Percentiles rank a stretch among this genome's conserved stretches.
These are phyloP conservation scores for Climacteris rufus DNA, from an alignment of 2,113 vertebrate species.

Conservation along the genomic window DNA sequence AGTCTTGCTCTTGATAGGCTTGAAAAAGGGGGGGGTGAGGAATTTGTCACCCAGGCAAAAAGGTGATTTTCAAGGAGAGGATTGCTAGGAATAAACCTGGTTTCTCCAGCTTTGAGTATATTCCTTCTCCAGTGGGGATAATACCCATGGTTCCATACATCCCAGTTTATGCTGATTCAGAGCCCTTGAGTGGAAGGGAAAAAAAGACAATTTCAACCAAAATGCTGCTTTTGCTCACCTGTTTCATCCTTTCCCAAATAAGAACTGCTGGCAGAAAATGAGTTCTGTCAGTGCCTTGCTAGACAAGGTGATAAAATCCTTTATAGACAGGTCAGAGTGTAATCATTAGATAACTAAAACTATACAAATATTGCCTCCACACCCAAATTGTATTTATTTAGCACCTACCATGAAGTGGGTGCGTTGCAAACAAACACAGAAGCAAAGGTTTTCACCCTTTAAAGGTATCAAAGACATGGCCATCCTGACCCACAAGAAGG, in stretches of 20 bases:
- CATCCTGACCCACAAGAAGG: background rate
- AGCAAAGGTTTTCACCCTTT: background rate
- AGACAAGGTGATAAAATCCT: background rate
- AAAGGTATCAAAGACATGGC: background rate
- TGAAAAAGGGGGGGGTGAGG: background rate
- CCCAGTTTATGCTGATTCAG: background rate
- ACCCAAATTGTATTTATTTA: background rate
- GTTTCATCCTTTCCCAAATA: background rate
- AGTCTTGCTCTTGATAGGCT: background rate
- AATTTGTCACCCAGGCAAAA: background rate
- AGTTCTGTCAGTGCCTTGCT: background rate
- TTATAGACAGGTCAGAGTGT: background rate
- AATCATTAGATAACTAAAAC: background rate
- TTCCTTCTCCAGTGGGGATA: background rate
- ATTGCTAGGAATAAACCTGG: background rate
- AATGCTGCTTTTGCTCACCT: background rate
- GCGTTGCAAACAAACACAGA: background rate
- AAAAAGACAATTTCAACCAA: background rate
- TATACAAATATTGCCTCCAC: background rate
- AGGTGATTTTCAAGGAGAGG: background rate
- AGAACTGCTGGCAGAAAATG: background rate
- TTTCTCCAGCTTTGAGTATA: background rate
- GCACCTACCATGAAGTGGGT: background rate
- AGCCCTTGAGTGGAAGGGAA: background rate
- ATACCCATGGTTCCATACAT: background rate